A percentile compares a stretch with the other conserved stretches of the same genome.
These are phyloP conservation scores for Apis laboriosa DNA, from an alignment of 1,140 invertebrate genomes.

Conservation along the genomic window DNA sequence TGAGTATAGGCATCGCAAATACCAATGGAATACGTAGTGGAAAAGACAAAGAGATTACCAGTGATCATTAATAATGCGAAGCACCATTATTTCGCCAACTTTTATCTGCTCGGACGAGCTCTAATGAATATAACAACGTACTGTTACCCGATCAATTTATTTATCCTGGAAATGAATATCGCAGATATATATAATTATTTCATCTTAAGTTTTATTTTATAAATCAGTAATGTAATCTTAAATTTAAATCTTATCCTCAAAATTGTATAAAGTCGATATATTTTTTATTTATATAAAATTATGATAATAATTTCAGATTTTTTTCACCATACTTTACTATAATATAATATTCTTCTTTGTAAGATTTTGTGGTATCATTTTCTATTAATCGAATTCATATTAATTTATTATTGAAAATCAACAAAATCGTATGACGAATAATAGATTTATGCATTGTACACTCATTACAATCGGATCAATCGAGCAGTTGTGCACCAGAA, in stretches of 20 bases:
- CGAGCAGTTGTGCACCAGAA: constrained; percentile 40
- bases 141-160: constrained; percentile 59
- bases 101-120: constrained; percentile 68
- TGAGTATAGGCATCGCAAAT: constrained; percentile 36
- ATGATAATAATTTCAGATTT: too few relatives aligned
- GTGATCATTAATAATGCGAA: constrained; percentile 70
- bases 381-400: neutral
- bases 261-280: too few relatives aligned
- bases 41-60: constrained; percentile 66
- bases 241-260: neutral
- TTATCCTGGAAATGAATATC: constrained; percentile 36
- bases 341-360: too few relatives aligned
- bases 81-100: constrained; percentile 67
- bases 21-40: constrained; percentile 25
- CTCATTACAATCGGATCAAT: constrained; percentile 50
- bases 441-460: constrained; percentile 43
- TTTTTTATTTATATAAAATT: too few relatives aligned
- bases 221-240: neutral
- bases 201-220: neutral
- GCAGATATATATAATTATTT: too few relatives aligned
- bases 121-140: constrained; percentile 70
- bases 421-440: constrained; percentile 27
- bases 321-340: too few relatives aligned
- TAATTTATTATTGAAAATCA: neutral
- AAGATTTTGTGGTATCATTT: too few relatives aligned